Evolutionary conservation across 2,113 vertebrate genomes (phyloP), one percentile per base, ranked within the genome.

Genomic region (Eublepharis macularius): DNA sequence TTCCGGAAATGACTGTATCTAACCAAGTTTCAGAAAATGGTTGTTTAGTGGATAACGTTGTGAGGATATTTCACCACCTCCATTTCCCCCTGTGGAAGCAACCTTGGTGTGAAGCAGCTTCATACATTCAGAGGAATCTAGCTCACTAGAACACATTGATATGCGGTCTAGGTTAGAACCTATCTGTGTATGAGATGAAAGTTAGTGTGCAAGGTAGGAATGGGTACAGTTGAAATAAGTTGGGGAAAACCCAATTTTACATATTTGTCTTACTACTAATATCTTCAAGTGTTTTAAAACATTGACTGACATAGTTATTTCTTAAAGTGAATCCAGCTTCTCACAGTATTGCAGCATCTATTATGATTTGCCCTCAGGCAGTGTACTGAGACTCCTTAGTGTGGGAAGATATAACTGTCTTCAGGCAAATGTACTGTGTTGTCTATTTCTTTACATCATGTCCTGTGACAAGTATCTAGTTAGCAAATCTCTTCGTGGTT

Each of bases 401-500:
- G 19, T 45, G 76, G 41, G 41, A 54, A 1, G 0, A 19, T 34
- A 78, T 1, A 75, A 24, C 57, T 80, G 65, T 73, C 74, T 57
- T 19, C 29, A 65, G 12, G 77, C 66, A 12, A 85, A 39, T 65
- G 6, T 72, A 86, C 21, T 49, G 24, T 81, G n/a, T 63, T 68
- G 13, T 72, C 70, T 74, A 65, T 9, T 41, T 77, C 32, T 36
- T 36, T 34, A 83, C 49, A 79, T 65, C 75, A 79, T 51, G 29
- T 47, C 65, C 39, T 73, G 12, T 41, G 86, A 83, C 68, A 87
- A 82, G 66, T 39, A 65, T 45, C 29, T 72, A 73, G 24, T 72
- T 78, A 73, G 41, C 45, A 82, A 87, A 83, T 73, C 34, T 0
- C 70, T 88, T 87, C 88, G 73, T 87, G 1, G 39, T 85, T 89